Percentiles rank a stretch among this genome's conserved stretches.
phyloP scores from a whole-genome alignment of 2,888 invertebrate species.

The Microctonus aethiopoides region DNA sequence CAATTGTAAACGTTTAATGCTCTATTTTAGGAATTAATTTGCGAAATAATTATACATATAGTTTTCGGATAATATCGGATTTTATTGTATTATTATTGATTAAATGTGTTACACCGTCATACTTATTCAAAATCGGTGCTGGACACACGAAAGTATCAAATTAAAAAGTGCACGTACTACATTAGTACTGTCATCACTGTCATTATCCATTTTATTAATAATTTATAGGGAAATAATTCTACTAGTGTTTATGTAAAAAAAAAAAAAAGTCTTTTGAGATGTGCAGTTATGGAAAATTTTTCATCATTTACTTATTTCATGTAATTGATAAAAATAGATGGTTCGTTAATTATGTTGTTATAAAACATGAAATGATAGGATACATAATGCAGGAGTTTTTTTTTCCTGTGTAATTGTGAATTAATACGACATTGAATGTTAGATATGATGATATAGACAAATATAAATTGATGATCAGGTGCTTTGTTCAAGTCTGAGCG shows the following conservation, averaged over 20 bases:
- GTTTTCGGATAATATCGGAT: neutral
- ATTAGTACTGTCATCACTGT: neutral
- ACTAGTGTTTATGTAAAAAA: neutral
- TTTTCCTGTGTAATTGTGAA: too few relatives aligned
- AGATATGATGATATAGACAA: neutral
- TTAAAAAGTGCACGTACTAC: neutral
- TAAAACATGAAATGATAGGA: neutral
- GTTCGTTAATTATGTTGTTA: neutral
- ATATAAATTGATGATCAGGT: neutral
- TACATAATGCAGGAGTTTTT: neutral
- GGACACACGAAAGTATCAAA: slow-evolving; percentile 7
- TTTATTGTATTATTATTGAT: neutral
- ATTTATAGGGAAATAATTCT: neutral
- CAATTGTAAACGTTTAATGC: neutral
- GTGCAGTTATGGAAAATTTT: neutral
- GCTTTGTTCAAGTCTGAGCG: neutral
- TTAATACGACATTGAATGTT: too few relatives aligned
- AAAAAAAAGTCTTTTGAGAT: neutral
- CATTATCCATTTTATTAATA: slow-evolving; percentile 2
- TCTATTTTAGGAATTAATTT: neutral
- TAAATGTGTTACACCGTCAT: neutral
- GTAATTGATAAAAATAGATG: neutral
- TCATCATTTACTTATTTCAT: neutral
- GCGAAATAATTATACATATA: neutral
- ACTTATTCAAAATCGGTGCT: neutral